phyloP scores from a whole-genome alignment of 1,140 invertebrate species.

The Aphis gossypii region DNA sequence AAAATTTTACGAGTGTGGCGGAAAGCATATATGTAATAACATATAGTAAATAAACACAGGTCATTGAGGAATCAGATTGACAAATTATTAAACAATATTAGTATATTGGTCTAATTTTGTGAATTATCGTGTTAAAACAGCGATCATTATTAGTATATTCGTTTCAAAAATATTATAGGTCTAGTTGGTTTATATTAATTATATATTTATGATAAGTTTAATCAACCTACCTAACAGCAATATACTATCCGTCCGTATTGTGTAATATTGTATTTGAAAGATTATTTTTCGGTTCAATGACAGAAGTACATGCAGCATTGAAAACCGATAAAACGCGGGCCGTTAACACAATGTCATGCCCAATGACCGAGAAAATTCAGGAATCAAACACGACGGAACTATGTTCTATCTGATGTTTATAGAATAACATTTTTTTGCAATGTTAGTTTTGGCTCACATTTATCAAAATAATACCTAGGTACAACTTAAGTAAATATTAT shows the following conservation, averaged over 20 bases:
- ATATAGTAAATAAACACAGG: not conserved
- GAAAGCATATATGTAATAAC: not conserved
- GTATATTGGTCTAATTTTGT: not conserved
- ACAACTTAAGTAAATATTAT: not conserved
- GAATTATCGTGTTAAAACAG: not conserved
- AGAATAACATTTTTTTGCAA: not conserved
- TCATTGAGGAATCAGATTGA: not conserved
- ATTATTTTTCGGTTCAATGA: constrained; percentile 41
- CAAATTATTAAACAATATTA: not conserved
- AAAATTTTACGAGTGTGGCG: not conserved
- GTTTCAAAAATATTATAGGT: not conserved
- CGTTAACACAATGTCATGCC: constrained; percentile 51
- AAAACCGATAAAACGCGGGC: not conserved
- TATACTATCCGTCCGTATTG: not conserved
- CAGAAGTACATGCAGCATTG: not conserved
- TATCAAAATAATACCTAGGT: not conserved
- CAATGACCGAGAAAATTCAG: constrained; percentile 50
- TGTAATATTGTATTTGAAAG: not conserved
- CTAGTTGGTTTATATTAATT: not conserved
- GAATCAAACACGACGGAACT: not conserved
- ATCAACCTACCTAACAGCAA: not conserved
- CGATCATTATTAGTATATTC: not conserved
- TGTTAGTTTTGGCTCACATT: no score
- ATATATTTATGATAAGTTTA: not conserved
- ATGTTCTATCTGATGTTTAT: not conserved